These are phyloP conservation scores for Urechis unicinctus DNA, from an alignment of 2,888 invertebrate genomes.

Conservation along the genomic window DNA sequence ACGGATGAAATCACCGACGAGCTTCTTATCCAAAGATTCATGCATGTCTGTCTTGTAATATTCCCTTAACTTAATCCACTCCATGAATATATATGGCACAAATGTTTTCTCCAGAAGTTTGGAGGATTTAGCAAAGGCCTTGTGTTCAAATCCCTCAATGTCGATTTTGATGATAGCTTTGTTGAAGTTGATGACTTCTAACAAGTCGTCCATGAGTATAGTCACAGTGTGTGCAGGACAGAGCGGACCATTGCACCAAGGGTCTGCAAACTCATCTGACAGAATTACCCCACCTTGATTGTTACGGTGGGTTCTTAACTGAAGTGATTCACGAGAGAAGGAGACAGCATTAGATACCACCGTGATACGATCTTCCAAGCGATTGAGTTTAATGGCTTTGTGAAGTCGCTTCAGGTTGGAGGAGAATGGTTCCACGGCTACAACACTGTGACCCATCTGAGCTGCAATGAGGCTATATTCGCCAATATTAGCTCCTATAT, in stretches of 20 bases:
- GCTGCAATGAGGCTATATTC: constrained; percentile 19
- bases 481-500: constrained; percentile 23
- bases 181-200: constrained; percentile 17
- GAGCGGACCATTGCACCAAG: constrained; percentile 3
- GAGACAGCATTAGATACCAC: constrained; percentile 19
- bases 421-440: constrained; percentile 20
- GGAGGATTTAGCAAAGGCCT: constrained; percentile 13
- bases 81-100: constrained; percentile 22
- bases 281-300: constrained; percentile 19
- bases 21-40: constrained; percentile 15
- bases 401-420: constrained; percentile 16
- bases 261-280: constrained; percentile 6
- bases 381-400: constrained; percentile 14
- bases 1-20: constrained; percentile 14
- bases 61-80: constrained; percentile 20
- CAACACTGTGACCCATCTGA: constrained; percentile 18
- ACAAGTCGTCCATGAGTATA: constrained; percentile 18
- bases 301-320: constrained; percentile 6
- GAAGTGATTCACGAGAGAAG: constrained; percentile 4
- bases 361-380: constrained; percentile 4
- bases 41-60: constrained; percentile 14
- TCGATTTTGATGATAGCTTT: constrained; percentile 22
- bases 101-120: constrained; percentile 14
- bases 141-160: constrained; percentile 23
- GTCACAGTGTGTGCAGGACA: constrained; percentile 2